A percentile compares a stretch with the other conserved stretches of the same genome.
These are phyloP conservation scores for Octodonta nipae DNA, from an alignment of 2,888 invertebrate species.

Conservation along the genomic window DNA sequence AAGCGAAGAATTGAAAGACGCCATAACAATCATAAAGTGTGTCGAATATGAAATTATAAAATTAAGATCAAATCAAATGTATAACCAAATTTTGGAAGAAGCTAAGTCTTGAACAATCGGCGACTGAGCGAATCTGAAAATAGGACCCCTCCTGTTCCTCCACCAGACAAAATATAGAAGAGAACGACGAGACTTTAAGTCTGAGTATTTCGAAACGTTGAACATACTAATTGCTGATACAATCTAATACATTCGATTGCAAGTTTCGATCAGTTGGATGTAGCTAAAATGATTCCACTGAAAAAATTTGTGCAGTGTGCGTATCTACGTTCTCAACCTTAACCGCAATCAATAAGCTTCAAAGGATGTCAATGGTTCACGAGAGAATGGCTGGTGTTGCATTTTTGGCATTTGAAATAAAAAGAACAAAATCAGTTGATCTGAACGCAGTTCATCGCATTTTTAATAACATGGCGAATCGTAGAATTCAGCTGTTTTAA, in stretches of 20 bases:
- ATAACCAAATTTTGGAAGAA: too few relatives aligned
- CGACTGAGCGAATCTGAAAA: slow-evolving; percentile 1
- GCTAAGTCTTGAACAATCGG: neutral
- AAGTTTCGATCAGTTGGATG: neutral
- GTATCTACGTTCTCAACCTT: slow-evolving; percentile 1
- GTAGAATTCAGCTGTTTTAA: slow-evolving; percentile 4
- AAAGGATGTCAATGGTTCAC: slow-evolving; percentile 1
- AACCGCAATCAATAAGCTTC: slow-evolving; percentile 1
- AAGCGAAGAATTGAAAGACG: slow-evolving; percentile 1
- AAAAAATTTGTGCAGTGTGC: neutral
- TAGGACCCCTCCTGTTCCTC: slow-evolving; percentile 1
- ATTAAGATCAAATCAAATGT: slow-evolving; percentile 1
- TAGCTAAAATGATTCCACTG: slow-evolving; percentile 1
- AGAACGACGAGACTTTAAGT: slow-evolving; percentile 1
- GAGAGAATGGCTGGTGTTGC: slow-evolving; percentile 1
- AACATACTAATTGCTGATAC: slow-evolving; percentile 1
- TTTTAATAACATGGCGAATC: slow-evolving; percentile 3
- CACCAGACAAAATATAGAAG: slow-evolving; percentile 1
- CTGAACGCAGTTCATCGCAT: slow-evolving; percentile 1
- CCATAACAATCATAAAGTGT: slow-evolving; percentile 1
- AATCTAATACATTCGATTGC: neutral
- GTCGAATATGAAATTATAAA: slow-evolving; percentile 1
- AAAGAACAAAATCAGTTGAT: slow-evolving; percentile 2
- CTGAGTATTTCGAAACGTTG: slow-evolving; percentile 1
- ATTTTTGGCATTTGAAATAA: neutral